These are phyloP conservation scores for Hyposoter dolosus DNA, from an alignment of 2,888 invertebrate species.

Conservation along the genomic window DNA sequence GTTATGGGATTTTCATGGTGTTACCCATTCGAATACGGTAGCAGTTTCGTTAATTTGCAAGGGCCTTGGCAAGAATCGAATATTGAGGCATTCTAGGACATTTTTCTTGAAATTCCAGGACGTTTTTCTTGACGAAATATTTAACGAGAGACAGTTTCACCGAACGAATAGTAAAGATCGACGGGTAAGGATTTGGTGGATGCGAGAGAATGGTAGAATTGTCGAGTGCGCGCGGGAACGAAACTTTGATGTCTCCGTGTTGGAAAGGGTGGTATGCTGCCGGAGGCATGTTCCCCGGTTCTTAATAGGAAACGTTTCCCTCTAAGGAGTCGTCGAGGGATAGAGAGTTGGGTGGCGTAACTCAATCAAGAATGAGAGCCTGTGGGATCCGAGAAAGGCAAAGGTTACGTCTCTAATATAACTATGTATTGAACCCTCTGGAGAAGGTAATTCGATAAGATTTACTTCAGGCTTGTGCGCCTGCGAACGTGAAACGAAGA, in stretches of 20 bases:
- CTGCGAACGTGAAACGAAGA: slow-evolving; percentile 71
- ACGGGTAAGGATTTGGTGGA: slow-evolving; percentile 9
- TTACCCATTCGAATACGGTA: not conserved
- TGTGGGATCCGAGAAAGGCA: slow-evolving; percentile 74
- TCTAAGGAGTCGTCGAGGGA: slow-evolving; percentile 72
- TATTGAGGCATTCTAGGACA: not conserved
- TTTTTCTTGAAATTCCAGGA: not conserved
- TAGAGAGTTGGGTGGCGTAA: slow-evolving; percentile 76
- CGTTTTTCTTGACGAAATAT: not conserved
- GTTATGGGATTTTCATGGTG: not conserved
- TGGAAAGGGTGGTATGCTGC: slow-evolving; percentile 71
- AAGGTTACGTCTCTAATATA: slow-evolving; percentile 72
- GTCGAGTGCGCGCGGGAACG: slow-evolving; percentile 73
- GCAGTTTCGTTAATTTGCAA: not conserved
- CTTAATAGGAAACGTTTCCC: slow-evolving; percentile 82
- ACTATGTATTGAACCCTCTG: slow-evolving; percentile 65
- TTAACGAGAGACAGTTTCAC: not conserved
- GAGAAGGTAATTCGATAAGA: slow-evolving; percentile 80
- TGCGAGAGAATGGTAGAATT: slow-evolving; percentile 68
- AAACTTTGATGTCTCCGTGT: slow-evolving; percentile 80
- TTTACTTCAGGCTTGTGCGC: slow-evolving; percentile 76
- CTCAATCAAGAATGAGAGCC: slow-evolving; percentile 81
- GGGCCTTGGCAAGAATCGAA: not conserved
- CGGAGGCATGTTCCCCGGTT: slow-evolving; percentile 77
- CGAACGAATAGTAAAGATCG: not conserved